phyloP scores from a whole-genome alignment of 2,888 invertebrate species.

The Drymonia ruficornis region DNA sequence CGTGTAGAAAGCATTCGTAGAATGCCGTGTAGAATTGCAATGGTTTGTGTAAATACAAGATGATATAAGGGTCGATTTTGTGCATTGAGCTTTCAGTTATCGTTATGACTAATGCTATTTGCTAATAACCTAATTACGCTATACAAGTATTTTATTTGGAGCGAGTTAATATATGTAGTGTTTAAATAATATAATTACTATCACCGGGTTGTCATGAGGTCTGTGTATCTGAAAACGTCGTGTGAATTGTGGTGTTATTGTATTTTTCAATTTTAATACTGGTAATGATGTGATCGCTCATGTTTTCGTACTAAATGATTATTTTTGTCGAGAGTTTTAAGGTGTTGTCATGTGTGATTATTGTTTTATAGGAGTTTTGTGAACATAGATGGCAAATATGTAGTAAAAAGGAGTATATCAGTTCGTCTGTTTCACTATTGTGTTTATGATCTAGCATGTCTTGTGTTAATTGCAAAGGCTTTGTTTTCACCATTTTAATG shows the following conservation, averaged over 20 bases:
- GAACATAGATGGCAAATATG: neutral
- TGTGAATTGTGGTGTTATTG: neutral
- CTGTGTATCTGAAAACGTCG: neutral
- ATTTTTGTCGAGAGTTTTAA: neutral
- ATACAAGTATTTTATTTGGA: neutral
- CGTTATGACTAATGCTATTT: neutral
- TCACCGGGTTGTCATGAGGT: neutral
- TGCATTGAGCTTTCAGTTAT: neutral
- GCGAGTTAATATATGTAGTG: too few species aligned
- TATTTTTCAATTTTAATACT: neutral
- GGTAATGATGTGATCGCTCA: neutral
- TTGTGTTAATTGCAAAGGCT: conserved; percentile 2
- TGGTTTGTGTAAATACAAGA: neutral
- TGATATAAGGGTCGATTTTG: neutral
- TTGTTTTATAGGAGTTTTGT: neutral
- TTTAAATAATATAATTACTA: neutral
- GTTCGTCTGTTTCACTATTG: neutral
- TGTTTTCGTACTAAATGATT: neutral
- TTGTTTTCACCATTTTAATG: neutral
- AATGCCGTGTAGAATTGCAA: neutral
- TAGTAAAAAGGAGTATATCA: too few species aligned
- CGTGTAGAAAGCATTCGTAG: neutral
- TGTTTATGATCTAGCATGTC: neutral
- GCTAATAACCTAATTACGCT: neutral
- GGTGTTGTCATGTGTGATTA: neutral